These are phyloP conservation scores for Drosophila conformis DNA, from an alignment of 2,888 invertebrate species.

Conservation along the genomic window DNA sequence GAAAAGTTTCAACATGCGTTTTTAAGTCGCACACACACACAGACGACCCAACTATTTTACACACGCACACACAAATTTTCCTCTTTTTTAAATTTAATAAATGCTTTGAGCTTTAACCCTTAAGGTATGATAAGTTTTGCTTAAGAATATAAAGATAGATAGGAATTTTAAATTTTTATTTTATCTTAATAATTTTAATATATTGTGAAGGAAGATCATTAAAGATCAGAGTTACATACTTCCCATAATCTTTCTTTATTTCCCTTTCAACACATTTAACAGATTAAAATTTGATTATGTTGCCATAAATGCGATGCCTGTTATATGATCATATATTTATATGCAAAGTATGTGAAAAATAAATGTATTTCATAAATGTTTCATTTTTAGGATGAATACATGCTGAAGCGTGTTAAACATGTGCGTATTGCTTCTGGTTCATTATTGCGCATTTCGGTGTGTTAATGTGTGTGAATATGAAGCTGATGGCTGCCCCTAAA, in stretches of 20 bases:
- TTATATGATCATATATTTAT: slow-evolving; percentile 4
- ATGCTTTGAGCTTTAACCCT: slow-evolving; percentile 32
- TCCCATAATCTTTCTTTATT: neutral
- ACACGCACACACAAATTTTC: slow-evolving; percentile 11
- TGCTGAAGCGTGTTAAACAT: slow-evolving; percentile 13
- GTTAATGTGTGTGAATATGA: slow-evolving; percentile 68
- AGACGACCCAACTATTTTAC: slow-evolving; percentile 62
- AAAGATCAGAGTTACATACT: neutral
- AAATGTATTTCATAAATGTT: slow-evolving; percentile 17
- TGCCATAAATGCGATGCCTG: slow-evolving; percentile 15
- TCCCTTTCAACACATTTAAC: neutral
- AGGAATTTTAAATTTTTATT: neutral
- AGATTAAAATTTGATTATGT: slow-evolving; percentile 26
- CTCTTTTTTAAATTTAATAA: slow-evolving; percentile 22
- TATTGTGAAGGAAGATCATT: neutral
- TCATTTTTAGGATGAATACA: slow-evolving; percentile 4
- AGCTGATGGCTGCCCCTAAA: slow-evolving; percentile 30
- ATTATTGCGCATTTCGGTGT: slow-evolving; percentile 43
- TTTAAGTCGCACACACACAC: slow-evolving; percentile 65
- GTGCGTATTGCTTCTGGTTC: slow-evolving; percentile 32
- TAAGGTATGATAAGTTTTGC: neutral
- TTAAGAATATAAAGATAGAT: neutral
- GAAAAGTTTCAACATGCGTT: slow-evolving; percentile 79
- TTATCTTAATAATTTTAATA: neutral
- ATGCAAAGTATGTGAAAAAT: slow-evolving; percentile 14